Percentiles rank a stretch among this genome's conserved stretches.
Conservation (phyloP, 2,888 invertebrate species). For the Drosophila anceps region DNA sequence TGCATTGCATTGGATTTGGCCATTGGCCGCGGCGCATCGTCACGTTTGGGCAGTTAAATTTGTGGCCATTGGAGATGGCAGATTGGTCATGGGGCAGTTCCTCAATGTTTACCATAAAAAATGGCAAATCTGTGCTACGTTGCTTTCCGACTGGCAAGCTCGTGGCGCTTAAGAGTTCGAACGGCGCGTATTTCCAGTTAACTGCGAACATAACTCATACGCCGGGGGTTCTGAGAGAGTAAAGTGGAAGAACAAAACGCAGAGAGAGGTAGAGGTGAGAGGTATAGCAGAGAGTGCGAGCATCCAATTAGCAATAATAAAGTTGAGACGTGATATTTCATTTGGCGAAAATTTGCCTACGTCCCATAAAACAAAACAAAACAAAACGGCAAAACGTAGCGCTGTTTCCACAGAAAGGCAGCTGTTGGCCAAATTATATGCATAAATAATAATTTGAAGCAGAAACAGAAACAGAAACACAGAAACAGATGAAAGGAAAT, state of each 20-base stretch:
- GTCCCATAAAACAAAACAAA: conserved; percentile 59
- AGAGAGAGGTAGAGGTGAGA: background rate
- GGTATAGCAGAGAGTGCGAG: background rate
- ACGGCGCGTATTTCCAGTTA: conserved; percentile 58
- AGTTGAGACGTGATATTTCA: conserved; percentile 83
- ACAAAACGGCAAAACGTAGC: conserved; percentile 8
- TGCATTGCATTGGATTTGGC: conserved; percentile 10
- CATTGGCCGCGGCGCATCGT: conserved; percentile 54
- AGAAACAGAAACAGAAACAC: conserved; percentile 32
- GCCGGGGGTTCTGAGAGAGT: conserved; percentile 55
- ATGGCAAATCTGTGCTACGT: conserved; percentile 79
- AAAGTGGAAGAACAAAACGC: too few relatives aligned
- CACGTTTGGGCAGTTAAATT: conserved; percentile 77
- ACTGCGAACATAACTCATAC: conserved; percentile 77
- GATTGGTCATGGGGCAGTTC: conserved; percentile 31
- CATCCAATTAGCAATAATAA: conserved; percentile 82
- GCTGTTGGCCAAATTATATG: conserved; percentile 82
- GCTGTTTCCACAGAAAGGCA: conserved; percentile 73
- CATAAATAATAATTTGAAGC: conserved; percentile 82
- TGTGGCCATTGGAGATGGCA: conserved; percentile 54
- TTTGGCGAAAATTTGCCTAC: conserved; percentile 80
- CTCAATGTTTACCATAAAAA: conserved; percentile 76
- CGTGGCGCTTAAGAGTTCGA: conserved; percentile 45
- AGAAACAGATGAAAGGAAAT: conserved; percentile 41
- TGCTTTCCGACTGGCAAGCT: conserved; percentile 19